These are phyloP conservation scores for Cotesia typhae DNA, from an alignment of 1,140 invertebrate species.

Conservation along the genomic window DNA sequence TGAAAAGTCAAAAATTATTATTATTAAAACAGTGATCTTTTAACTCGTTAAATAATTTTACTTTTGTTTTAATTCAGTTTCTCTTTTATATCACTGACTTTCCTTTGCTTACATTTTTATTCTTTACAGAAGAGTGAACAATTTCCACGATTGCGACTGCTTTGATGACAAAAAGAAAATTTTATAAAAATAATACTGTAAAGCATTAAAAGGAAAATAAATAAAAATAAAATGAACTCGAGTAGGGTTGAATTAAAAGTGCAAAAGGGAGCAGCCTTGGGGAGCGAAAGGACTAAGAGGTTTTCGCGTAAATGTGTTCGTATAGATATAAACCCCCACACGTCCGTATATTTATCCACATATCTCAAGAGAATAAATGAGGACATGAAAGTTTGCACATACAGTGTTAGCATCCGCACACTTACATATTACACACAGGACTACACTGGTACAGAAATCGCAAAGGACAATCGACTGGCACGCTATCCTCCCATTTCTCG, in stretches of 20 bases:
- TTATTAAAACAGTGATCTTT: too few species aligned
- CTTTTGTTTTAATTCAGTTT: too few species aligned
- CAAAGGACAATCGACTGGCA: slow-evolving; percentile 2
- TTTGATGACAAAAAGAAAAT: neutral
- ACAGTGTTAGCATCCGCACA: neutral
- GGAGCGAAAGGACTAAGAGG: slow-evolving; percentile 17
- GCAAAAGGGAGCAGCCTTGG: neutral
- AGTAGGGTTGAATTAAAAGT: neutral
- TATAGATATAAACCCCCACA: too few species aligned
- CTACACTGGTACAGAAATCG: neutral
- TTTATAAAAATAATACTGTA: neutral
- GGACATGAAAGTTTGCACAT: slow-evolving; percentile 1
- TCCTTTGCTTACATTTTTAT: neutral
- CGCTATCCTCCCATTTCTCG: slow-evolving; percentile 4
- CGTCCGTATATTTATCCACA: too few species aligned
- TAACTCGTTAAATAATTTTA: too few species aligned
- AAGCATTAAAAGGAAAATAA: neutral
- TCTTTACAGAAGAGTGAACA: neutral
- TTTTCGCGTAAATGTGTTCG: neutral
- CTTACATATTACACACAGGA: too few species aligned
- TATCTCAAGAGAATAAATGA: slow-evolving; percentile 15
- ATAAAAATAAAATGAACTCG: neutral
- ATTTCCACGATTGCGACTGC: slow-evolving; percentile 3
- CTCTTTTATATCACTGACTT: neutral
- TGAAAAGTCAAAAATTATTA: too few species aligned